Base-by-base conservation (phyloP, 2,888 invertebrate species). In the Halictus ligatus region DNA sequence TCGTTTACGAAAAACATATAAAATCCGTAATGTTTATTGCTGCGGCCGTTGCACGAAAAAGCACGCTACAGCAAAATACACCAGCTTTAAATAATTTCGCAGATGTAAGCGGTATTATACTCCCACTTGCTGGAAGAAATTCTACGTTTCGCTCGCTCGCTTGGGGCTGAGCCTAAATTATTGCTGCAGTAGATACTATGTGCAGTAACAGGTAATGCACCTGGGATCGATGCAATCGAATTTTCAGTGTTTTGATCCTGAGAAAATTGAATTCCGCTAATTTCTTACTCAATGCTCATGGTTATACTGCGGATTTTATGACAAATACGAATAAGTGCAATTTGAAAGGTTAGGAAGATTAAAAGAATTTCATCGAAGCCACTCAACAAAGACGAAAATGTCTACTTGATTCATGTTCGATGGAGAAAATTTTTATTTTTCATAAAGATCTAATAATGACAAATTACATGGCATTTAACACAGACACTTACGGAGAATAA, bases 41-140 rank as follows among this genome's bases (percentile, higher is more conserved):
- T 54, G 50, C 43, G 21, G 64, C 72, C 50, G 80, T 60, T 25
- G n/a, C 29, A n/a, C 46, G 25, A 13, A 46, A 15, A 77, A 67
- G 73, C 48, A 15, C 6, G 0, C n/a, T 2, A 15, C 35, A 8
- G 67, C 40, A 35, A 46, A n/a, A 54, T 72, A 10, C 43, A 29
- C 21, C 15, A 54, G 8, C 13, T 18, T 18, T 12, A 40, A 25
- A 73, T 76, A 73, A 35, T 67, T 67, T 67, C 35, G 15, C 35
- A 29, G 15, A 60, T 60, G 15, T 7, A 18, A 67, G 67, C 29
- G 67, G 18, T 35, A 29, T 67, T 29, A 67, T 18, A 18, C 35
- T 0, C 35, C 29, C 18, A 35, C 29, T 35, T 35, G 7, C 67
- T 29, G 35, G 18, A 67, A 35, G 35, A 18, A 67, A 67, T 67